These are phyloP conservation scores for Theristicus caerulescens DNA, from an alignment of 2,113 vertebrate genomes.

Conservation along the genomic window DNA sequence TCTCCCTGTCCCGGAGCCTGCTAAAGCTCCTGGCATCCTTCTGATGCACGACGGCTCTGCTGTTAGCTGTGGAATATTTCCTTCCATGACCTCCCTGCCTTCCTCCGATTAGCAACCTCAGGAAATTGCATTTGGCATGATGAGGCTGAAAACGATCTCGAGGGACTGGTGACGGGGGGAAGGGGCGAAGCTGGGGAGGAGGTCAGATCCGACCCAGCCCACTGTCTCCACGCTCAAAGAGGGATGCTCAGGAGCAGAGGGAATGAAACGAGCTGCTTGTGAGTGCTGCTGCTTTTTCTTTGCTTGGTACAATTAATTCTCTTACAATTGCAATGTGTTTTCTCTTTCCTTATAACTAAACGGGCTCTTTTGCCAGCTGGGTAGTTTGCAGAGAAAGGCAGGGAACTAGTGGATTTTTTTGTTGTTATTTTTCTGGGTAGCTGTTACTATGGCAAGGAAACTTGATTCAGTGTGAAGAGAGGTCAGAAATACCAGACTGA, in stretches of 20 bases:
- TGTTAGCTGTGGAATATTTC: not conserved
- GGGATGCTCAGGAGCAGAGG: not conserved
- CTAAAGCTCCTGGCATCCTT: not conserved
- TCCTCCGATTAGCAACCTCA: not conserved
- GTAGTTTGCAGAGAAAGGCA: not conserved
- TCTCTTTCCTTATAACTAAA: not conserved
- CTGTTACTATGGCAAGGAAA: conserved; percentile 50
- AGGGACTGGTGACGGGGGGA: not conserved
- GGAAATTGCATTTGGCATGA: not conserved
- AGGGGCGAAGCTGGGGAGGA: not conserved
- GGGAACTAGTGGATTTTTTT: not conserved
- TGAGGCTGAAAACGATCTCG: not conserved
- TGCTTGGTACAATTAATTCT: not conserved
- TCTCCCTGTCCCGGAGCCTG: not conserved
- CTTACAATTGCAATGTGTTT: fast-evolving
- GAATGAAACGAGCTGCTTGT: fast-evolving
- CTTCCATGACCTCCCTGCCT: not conserved
- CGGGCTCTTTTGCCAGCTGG: not conserved
- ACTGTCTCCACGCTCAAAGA: not conserved
- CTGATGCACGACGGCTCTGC: not conserved
- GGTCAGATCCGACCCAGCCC: fast-evolving
- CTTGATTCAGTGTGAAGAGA: not conserved
- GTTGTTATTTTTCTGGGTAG: not conserved
- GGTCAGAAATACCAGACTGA: conserved; percentile 39
- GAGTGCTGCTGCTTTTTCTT: not conserved